Conservation (phyloP, 2,797 vertebrate genomes). For the Hephaestus fuliginosus region DNA sequence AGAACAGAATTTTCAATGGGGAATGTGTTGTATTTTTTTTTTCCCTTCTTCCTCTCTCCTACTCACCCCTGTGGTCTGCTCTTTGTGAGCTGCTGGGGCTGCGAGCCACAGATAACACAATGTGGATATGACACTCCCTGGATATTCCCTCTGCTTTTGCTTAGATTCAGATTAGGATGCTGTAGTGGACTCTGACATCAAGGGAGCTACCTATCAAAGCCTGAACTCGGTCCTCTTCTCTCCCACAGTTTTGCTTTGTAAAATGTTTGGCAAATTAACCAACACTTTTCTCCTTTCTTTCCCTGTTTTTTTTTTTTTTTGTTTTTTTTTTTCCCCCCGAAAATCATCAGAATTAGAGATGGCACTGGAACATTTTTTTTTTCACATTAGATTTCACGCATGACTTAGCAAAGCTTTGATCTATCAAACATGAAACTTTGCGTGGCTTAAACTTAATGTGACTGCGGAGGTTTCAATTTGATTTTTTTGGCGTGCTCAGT, state of each 20-base stretch:
- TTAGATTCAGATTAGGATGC: conserved; percentile 76
- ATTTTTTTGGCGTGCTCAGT: conserved; percentile 18
- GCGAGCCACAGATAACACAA: conserved; percentile 79
- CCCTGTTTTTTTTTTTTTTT: not conserved
- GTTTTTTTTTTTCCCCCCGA: conserved; percentile 24
- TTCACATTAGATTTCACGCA: conserved; percentile 57
- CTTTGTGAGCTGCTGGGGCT: conserved; percentile 75
- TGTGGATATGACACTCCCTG: conserved; percentile 75
- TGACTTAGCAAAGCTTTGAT: conserved; percentile 62
- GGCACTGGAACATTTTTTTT: conserved; percentile 56
- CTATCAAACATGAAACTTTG: conserved; percentile 48
- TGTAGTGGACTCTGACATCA: conserved; percentile 75
- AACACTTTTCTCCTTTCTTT: conserved; percentile 39
- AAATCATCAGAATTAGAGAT: conserved; percentile 65
- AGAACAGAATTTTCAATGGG: conserved; percentile 46
- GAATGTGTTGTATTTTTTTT: conserved; percentile 28
- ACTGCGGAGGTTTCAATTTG: conserved; percentile 28
- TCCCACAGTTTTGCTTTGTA: conserved; percentile 52
- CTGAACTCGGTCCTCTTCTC: conserved; percentile 53
- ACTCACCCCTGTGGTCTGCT: conserved; percentile 62
- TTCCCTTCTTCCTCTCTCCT: not conserved
- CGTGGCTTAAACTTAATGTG: conserved; percentile 29
- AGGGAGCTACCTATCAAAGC: conserved; percentile 80
- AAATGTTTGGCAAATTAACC: conserved; percentile 69
- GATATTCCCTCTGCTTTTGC: conserved; percentile 76